phyloP scores from a whole-genome alignment of 2,113 vertebrate genomes.

The Seriola rivoliana region DNA sequence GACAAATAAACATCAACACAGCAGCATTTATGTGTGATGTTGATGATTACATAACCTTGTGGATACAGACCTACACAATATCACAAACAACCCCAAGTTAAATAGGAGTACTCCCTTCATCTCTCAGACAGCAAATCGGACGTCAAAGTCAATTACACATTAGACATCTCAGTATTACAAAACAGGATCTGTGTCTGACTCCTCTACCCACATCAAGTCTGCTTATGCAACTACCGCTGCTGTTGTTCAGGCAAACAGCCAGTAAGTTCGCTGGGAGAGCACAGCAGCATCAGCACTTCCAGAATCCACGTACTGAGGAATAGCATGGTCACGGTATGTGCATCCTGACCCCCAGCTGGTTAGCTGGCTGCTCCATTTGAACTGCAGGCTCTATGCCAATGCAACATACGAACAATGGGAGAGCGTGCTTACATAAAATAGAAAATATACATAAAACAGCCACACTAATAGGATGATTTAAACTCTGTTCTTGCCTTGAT shows the following conservation, averaged over 20 bases:
- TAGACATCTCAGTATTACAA: constrained; percentile 56
- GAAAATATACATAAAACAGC: background rate
- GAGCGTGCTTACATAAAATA: constrained; percentile 1
- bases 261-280: constrained; percentile 51
- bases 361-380: constrained; percentile 52
- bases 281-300: constrained; percentile 61
- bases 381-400: constrained; percentile 47
- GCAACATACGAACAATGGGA: constrained; percentile 24
- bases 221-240: constrained; percentile 60
- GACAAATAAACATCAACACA: constrained; percentile 21
- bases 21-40: background rate
- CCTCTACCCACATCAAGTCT: constrained; percentile 55
- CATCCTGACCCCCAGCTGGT: constrained; percentile 54
- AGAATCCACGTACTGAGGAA: constrained; percentile 42
- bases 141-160: constrained; percentile 62
- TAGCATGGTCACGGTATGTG: constrained; percentile 29
- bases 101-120: constrained; percentile 33
- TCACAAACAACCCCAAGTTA: constrained; percentile 12
- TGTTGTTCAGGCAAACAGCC: constrained; percentile 58
- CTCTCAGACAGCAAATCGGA: constrained; percentile 55
- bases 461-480: background rate
- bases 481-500: no score
- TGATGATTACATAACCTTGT: constrained; percentile 32
- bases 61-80: constrained; percentile 32
- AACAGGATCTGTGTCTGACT: constrained; percentile 60